Evolutionary conservation across 2,797 vertebrate species (phyloP), one percentile per base, ranked within the genome.

Genomic region (Fundulus diaphanus): DNA sequence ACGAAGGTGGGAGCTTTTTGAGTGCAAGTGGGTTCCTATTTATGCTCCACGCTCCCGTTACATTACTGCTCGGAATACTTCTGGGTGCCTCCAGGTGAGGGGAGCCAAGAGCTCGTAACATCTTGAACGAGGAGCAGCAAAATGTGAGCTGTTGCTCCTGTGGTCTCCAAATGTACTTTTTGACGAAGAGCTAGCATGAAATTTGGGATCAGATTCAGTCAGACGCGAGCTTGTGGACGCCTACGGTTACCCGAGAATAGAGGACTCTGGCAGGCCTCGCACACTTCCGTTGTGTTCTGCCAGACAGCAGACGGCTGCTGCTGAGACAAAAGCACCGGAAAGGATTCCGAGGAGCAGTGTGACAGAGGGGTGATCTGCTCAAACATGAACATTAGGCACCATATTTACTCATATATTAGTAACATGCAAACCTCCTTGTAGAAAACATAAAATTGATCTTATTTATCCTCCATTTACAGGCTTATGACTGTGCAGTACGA

Each of bases 341-440:
- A 49, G 59, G 82, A 84, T 86, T 76, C 81, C 86, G 81, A 89
- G 87, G 87, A 91, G 89, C 87, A 88, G 79, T 83, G 82, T 81
- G 86, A 88, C 91, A 42, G 81, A 81, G 83, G 86, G 89, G 92
- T 91, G 90, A 86, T 93, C 93, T 91, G 95, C 95, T 96, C 93
- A 95, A 95, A 94, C 93, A 92, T 94, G 95, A 96, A 95, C 93
- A 86, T 91, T 95, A 96, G 96, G 95, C 95, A 95, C 95, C 95
- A 93, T 91, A 94, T 93, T 94, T 93, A 93, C 94, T 96, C 92
- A 93, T 91, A 85, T 94, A 92, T 90, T 93, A 95, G 72, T 42
- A 84, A 95, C 96, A 96, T 96, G 95, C 96, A 96, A 95, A 94
- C 90, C 91, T 96, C 94, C 92, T 93, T 90, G 91, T 87, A 95